A percentile compares a stretch with the other conserved stretches of the same genome.
These are phyloP conservation scores for Lithosia quadra DNA, from an alignment of 2,888 invertebrate species.

Conservation along the genomic window DNA sequence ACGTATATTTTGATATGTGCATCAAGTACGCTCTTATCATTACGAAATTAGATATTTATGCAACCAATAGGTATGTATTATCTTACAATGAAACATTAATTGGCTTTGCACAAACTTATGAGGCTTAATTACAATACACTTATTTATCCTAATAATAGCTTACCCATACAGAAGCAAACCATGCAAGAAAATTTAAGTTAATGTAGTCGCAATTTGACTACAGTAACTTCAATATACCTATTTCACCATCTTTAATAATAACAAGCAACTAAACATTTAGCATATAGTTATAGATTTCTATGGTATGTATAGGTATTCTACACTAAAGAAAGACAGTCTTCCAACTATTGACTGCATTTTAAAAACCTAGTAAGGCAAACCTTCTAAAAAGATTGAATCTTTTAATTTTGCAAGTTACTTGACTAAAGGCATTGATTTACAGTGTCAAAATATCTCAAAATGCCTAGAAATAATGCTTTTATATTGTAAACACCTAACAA, in stretches of 20 bases:
- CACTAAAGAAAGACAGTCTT: not conserved
- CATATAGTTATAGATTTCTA: not conserved
- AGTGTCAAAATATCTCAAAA: too few species aligned
- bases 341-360: not conserved
- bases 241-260: too few species aligned
- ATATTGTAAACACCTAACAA: too few species aligned
- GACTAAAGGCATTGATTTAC: too few species aligned
- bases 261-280: too few species aligned
- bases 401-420: not conserved
- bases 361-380: too few species aligned
- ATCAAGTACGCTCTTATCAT: not conserved
- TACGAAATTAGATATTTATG: not conserved
- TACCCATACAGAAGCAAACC: not conserved
- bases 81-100: not conserved
- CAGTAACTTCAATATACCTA: too few species aligned
- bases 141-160: not conserved
- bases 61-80: not conserved
- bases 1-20: slow-evolving; percentile 59
- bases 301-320: not conserved
- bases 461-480: too few species aligned
- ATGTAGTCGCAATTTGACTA: not conserved
- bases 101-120: not conserved
- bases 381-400: not conserved
- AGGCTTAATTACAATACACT: not conserved
- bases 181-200: not conserved